A percentile compares a stretch with the other conserved stretches of the same genome.
These are phyloP conservation scores for Holacanthella duospinosa DNA, from an alignment of 2,888 invertebrate genomes.

Conservation along the genomic window DNA sequence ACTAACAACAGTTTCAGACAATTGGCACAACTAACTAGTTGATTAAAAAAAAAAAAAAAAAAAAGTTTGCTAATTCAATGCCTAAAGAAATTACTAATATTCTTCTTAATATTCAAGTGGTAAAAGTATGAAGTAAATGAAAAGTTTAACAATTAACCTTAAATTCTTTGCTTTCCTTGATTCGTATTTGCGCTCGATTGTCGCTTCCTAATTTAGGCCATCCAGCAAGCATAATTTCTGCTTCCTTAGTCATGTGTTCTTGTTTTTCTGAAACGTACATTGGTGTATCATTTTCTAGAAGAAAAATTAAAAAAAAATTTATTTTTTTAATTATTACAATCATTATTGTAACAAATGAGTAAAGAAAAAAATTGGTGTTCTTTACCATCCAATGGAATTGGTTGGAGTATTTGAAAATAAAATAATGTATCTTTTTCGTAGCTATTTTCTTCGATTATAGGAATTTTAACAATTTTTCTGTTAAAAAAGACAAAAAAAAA, in stretches of 20 bases:
- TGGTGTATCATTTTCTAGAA: neutral
- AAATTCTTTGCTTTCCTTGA: constrained; percentile 97
- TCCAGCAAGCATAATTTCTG: constrained; percentile 79
- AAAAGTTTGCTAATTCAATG: too few relatives aligned
- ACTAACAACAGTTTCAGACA: too few relatives aligned
- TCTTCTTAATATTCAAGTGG: too few relatives aligned
- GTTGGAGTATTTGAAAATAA: constrained; percentile 82
- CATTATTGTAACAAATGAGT: constrained; percentile 3
- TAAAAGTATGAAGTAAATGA: too few relatives aligned
- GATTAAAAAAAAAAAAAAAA: neutral
- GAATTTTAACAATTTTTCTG: constrained; percentile 74
- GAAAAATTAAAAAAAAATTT: neutral
- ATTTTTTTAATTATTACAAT: neutral
- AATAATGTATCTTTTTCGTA: constrained; percentile 94
- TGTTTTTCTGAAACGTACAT: too few relatives aligned
- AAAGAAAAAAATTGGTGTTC: too few relatives aligned
- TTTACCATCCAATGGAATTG: constrained; percentile 75
- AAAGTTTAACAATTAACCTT: constrained; percentile 59
- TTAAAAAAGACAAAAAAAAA: neutral
- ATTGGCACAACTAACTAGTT: too few relatives aligned
- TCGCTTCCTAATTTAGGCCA: constrained; percentile 83
- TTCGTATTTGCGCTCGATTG: constrained; percentile 71
- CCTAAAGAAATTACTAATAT: too few relatives aligned
- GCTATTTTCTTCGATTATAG: constrained; percentile 90
- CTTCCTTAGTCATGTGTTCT: constrained; percentile 66